phyloP scores from a whole-genome alignment of 2,113 vertebrate genomes.

The Dasyurus viverrinus region DNA sequence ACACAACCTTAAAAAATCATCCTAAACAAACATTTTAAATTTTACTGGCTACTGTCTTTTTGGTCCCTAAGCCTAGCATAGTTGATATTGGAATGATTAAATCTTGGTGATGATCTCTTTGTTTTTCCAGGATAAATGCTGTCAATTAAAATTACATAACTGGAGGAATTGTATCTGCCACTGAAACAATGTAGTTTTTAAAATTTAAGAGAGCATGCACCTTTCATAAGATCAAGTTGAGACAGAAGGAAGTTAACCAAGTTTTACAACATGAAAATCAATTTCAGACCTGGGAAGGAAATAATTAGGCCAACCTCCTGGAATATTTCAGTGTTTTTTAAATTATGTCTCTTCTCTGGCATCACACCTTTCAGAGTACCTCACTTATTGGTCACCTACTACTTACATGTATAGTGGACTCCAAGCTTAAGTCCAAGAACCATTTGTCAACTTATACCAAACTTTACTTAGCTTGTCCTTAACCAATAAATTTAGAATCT shows the following conservation, averaged over 20 bases:
- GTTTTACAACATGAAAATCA: background rate
- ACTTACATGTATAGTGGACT: background rate
- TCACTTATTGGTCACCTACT: background rate
- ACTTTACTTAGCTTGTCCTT: background rate
- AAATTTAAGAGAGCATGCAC: background rate
- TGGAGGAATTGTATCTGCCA: background rate
- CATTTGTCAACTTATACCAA: background rate
- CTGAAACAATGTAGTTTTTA: background rate
- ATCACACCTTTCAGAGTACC: background rate
- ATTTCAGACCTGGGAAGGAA: background rate
- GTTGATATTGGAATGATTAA: background rate
- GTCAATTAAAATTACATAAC: background rate
- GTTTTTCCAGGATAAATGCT: background rate
- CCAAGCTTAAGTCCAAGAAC: background rate
- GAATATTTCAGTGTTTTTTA: background rate
- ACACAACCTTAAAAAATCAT: background rate
- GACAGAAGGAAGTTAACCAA: background rate
- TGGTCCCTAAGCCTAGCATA: accelerated
- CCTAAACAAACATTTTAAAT: background rate
- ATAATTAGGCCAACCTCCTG: background rate
- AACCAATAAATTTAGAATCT: background rate
- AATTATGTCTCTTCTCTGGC: background rate
- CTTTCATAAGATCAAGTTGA: background rate
- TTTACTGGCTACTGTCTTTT: accelerated
- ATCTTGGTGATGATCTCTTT: background rate